These are phyloP conservation scores for Desmophyllum pertusum DNA, from an alignment of 92 coral and sea anemone species.

Conservation along the genomic window DNA sequence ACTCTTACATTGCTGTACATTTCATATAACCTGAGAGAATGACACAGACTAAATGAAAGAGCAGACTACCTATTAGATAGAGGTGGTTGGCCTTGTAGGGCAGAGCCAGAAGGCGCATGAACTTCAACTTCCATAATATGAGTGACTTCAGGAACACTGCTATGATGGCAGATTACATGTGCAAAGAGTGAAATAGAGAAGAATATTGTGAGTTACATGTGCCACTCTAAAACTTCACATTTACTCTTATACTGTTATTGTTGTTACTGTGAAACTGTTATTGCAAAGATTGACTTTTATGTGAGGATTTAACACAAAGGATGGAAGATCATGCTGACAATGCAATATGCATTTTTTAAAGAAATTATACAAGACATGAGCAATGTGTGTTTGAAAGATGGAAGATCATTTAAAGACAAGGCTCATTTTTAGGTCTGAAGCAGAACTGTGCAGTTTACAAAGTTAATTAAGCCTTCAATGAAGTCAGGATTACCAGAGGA, in stretches of 20 bases:
- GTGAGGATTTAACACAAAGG: neutral
- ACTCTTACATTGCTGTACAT: too few species aligned
- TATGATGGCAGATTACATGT: conserved; percentile 15
- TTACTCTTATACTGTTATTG: too few species aligned
- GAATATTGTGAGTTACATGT: conserved; percentile 4
- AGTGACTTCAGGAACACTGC: conserved; percentile 50
- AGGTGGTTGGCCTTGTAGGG: conserved; percentile 24
- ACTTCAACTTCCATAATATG: conserved; percentile 46
- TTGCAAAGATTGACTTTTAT: neutral
- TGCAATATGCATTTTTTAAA: neutral
- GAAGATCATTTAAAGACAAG: neutral
- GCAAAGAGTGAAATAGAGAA: conserved; percentile 25
- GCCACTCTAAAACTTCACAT: too few species aligned
- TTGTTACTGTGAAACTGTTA: too few species aligned
- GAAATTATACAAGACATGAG: neutral
- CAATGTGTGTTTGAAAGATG: neutral
- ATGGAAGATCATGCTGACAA: neutral
- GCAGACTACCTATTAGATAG: conserved; percentile 38
- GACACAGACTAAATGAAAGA: neutral
- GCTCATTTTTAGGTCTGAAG: neutral
- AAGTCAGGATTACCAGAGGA: neutral
- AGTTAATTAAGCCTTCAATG: too few species aligned
- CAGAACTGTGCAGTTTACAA: neutral
- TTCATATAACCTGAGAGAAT: neutral
- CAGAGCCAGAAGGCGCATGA: conserved; percentile 37